Percentiles rank a stretch among this genome's conserved stretches.
Evolutionary conservation across 2,797 vertebrate species (phyloP).

Genomic region (Karalla daura): DNA sequence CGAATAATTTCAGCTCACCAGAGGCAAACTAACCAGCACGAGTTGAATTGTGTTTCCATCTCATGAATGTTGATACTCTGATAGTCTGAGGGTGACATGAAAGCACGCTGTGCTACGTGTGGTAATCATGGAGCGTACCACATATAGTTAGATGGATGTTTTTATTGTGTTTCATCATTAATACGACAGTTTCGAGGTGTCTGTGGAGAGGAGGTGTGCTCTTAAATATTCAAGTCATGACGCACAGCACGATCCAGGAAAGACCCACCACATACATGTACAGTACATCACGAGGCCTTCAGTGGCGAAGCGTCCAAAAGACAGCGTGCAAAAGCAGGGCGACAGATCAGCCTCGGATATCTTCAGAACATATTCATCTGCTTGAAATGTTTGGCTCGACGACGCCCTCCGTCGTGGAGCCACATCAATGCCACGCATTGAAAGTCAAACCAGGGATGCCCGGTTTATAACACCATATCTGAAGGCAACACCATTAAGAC

Average conservation of each 20-base stretch:
- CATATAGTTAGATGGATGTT: too few species aligned
- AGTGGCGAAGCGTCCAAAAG: conserved; percentile 12
- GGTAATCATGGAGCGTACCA: too few species aligned
- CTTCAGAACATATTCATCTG: background rate
- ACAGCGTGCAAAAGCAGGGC: conserved; percentile 24
- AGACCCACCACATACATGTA: conserved; percentile 1
- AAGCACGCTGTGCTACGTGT: too few species aligned
- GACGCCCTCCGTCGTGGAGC: background rate
- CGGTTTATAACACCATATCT: conserved; percentile 14
- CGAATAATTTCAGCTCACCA: too few species aligned
- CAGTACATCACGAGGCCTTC: conserved; percentile 33
- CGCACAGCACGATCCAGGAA: conserved; percentile 17
- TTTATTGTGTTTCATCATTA: conserved; percentile 52
- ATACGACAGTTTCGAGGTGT: conserved; percentile 33
- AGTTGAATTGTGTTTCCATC: too few species aligned
- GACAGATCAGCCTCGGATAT: background rate
- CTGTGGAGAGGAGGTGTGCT: conserved; percentile 12
- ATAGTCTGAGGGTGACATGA: too few species aligned
- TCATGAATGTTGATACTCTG: too few species aligned
- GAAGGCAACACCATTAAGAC: conserved; percentile 34
- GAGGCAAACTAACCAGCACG: too few species aligned
- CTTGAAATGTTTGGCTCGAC: background rate
- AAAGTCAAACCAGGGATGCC: conserved; percentile 14
- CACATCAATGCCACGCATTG: conserved; percentile 6
- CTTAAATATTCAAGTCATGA: conserved; percentile 49